Conservation (phyloP, 1,140 invertebrate species). For the Philotrypesis tridentata region DNA sequence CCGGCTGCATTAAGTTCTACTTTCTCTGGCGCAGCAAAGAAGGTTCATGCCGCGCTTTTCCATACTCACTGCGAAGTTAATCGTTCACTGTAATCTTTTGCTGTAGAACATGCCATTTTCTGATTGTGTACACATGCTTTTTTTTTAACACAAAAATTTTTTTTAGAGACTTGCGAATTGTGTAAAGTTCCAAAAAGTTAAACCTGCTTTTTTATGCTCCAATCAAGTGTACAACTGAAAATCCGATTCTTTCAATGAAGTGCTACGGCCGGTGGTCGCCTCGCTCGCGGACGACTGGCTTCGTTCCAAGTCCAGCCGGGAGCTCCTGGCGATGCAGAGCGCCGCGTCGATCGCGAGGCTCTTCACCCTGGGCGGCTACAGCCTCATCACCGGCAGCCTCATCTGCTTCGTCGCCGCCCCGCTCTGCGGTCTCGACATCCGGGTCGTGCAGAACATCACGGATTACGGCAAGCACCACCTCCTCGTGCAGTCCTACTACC, state of each 20-base stretch:
- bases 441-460: neutral
- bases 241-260: no score
- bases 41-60: no score
- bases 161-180: no score
- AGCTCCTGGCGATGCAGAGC: neutral
- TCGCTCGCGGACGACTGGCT: neutral
- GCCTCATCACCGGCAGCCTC: neutral
- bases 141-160: no score
- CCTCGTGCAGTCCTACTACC: neutral
- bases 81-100: no score
- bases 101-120: no score
- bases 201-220: no score
- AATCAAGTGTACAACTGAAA: no score
- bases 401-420: neutral
- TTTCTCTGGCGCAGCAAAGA: slow-evolving; percentile 2
- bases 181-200: no score
- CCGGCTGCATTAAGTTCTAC: neutral
- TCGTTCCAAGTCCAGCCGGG: neutral
- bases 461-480: neutral
- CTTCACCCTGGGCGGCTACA: neutral
- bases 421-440: neutral
- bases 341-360: neutral
- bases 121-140: no score
- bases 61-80: no score
- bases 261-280: neutral